These are phyloP conservation scores for Rhynchomys soricoides DNA, from an alignment of 2,113 vertebrate species.

Conservation along the genomic window DNA sequence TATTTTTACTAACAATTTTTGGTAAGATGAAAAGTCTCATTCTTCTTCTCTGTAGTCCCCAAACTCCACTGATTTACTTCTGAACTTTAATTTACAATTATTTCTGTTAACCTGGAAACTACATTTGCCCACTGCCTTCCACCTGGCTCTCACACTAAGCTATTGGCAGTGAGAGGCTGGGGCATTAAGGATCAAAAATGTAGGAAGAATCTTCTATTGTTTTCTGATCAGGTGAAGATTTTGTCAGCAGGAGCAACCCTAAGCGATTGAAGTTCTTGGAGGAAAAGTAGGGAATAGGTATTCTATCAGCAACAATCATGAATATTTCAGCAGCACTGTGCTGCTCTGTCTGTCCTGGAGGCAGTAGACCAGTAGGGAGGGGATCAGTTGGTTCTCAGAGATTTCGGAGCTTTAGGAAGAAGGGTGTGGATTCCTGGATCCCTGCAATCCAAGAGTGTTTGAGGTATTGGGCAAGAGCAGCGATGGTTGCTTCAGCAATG, in stretches of 20 bases:
- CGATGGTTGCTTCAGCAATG: not conserved
- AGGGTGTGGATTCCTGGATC: not conserved
- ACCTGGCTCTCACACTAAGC: no score
- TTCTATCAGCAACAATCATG: not conserved
- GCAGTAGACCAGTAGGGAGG: not conserved
- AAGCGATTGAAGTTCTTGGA: not conserved
- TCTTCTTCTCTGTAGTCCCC: not conserved
- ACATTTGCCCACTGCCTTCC: not conserved
- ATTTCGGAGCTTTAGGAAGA: not conserved
- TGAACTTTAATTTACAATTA: not conserved
- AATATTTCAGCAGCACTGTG: not conserved
- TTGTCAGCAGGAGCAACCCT: not conserved
- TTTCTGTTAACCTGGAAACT: not conserved
- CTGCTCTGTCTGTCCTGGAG: not conserved
- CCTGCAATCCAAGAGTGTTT: not conserved
- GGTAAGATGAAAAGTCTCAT: not conserved
- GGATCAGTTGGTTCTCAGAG: not conserved
- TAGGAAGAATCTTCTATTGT: not conserved
- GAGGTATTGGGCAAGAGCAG: not conserved
- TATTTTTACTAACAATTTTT: not conserved
- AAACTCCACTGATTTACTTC: not conserved
- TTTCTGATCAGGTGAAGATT: not conserved
- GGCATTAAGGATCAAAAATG: not conserved
- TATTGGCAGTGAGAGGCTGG: not conserved
- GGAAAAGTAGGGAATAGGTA: not conserved